Evolutionary conservation across 2,113 vertebrate species (phyloP), one percentile per base, ranked within the genome.

Genomic region (Solea senegalensis): DNA sequence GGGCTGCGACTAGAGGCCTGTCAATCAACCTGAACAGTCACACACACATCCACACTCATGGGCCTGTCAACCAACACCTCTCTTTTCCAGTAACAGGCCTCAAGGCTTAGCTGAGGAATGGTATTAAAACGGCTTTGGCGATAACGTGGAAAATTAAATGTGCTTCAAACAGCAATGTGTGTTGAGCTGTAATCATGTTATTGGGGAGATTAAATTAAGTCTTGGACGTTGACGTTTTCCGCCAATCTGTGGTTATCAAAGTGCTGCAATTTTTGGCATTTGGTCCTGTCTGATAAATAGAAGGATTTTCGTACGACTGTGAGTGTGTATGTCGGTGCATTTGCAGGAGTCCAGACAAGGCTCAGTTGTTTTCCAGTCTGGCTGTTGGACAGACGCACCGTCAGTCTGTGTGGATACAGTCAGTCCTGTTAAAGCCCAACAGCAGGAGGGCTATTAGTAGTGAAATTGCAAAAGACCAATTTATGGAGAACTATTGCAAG

Each of bases 71-170:
- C 40, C 69, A 51, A 44, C 78, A 74, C 80, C 60, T 73, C 65
- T 64, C 56, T 26, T 64, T 74, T 58, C 57, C 69, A n/a, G 59
- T 8, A 46, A 39, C 43, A 68, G 62, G 69, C 65, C 57, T 64
- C 43, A 0, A 71, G 71, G 66, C 59, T 81, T 12, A 59, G 56
- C 48, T 0, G 21, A 72, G 54, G 46, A 58, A n/a, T 8, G 50
- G 75, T 46, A 76, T 86, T 75, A 80, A 82, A 82, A 78, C 70
- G 12, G 39, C 58, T 72, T 68, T 41, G 34, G 70, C 14, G 67
- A 85, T 78, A 78, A 84, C 54, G 74, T 71, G 82, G 85, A 82
- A 81, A 85, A 80, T 84, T 3, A 76, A 84, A 89, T 69, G 57
- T 52, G 65, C 45, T 67, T 74, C 63, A 69, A 66, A 72, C n/a